Base-by-base conservation (phyloP, 2,888 invertebrate genomes). In the Chalcosyrphus nemorum region DNA sequence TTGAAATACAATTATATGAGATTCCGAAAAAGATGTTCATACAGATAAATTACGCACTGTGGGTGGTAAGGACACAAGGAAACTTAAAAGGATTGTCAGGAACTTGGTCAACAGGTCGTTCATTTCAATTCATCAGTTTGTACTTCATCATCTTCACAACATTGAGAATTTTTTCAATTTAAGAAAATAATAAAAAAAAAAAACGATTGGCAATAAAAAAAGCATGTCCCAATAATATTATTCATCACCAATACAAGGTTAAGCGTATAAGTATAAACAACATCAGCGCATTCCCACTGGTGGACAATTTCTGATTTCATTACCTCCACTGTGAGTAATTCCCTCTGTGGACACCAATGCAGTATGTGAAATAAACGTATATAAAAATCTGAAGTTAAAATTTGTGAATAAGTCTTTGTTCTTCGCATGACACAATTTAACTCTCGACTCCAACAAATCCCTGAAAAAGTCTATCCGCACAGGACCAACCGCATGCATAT, bases 401-500 rank as follows among this genome's bases (percentile, higher is more conserved):
- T 70, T 81, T 72, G 41, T 47, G 65, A 75, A 75, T 50, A 54
- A 57, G 65, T 66, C 56, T 56, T 66, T 72, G 66, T 74, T 65
- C 63, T 65, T 84, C 29, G 43, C 68, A 68, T 74, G 61, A 68
- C 68, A 74, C 43, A 75, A 78, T 54, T 75, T 47, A 65, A 68
- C 63, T 70, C 57, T 74, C 32, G 57, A 70, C 57, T 63, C 66
- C 29, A 19, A 74, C 57, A 74, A 65, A 75, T 78, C 74, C 70
- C 63, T 75, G 74, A 84, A 74, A 65, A 70, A 56, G 29, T 84
- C 65, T 84, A 70, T 65, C 56, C 78, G 54, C 84, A 84, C 74
- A 74, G 77, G 80, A 65, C 84, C 74, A 75, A 84, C 80, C 78
- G 57, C 84, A 84, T 84, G 74, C 74, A 84, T 78, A 71, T 75